Conservation (phyloP, 2,113 vertebrate species). For the Paradoxurus hermaphroditus region DNA sequence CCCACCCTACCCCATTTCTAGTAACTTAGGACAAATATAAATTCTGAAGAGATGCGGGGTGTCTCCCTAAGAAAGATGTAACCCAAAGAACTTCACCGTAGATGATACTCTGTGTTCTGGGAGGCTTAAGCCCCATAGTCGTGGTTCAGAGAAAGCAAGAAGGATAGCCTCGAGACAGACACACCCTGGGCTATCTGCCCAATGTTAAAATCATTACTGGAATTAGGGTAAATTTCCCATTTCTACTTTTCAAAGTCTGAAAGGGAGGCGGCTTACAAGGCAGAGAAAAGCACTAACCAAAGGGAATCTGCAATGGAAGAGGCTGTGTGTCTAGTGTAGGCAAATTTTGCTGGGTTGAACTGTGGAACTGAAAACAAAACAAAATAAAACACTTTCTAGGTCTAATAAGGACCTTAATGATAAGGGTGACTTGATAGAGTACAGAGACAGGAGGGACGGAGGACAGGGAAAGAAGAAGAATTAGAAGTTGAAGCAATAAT, state of each 20-base stretch:
- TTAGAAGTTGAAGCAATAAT: background rate
- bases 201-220: background rate
- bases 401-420: background rate
- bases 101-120: no score
- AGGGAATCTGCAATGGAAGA: background rate
- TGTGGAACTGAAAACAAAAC: background rate
- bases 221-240: background rate
- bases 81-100: background rate
- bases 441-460: background rate
- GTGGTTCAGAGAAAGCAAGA: background rate
- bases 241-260: background rate
- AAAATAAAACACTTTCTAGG: background rate
- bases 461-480: background rate
- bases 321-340: accelerated
- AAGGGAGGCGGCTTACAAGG: background rate
- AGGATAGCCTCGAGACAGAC: background rate
- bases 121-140: background rate
- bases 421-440: background rate
- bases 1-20: background rate
- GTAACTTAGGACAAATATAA: background rate
- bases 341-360: background rate
- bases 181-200: background rate
- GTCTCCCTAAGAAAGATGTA: background rate
- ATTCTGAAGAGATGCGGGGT: background rate
- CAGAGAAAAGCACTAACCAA: background rate